These are phyloP conservation scores for Drosophila truncata DNA, from an alignment of 1,140 invertebrate species.

Conservation along the genomic window DNA sequence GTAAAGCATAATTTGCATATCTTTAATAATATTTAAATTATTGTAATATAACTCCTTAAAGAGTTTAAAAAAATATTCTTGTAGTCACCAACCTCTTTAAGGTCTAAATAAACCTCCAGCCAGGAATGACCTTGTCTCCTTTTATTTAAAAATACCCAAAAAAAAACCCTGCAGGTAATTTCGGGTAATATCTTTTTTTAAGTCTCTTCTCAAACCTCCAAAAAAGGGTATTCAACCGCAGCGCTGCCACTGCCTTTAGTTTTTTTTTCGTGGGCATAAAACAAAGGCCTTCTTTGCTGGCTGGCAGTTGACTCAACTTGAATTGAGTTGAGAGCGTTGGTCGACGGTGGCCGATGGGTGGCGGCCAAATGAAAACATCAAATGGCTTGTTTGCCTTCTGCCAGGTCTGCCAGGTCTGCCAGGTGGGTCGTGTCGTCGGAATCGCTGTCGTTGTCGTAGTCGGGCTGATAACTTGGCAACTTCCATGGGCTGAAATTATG, in stretches of 20 bases:
- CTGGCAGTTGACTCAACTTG: conserved; percentile 16
- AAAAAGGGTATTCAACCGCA: conserved; percentile 26
- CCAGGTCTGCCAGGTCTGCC: conserved; percentile 32
- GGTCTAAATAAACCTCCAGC: not conserved
- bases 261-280: conserved; percentile 25
- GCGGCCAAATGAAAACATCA: conserved; percentile 80
- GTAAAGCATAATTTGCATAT: not conserved
- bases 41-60: not conserved
- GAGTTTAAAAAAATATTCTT: not conserved
- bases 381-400: conserved; percentile 75
- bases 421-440: conserved; percentile 53
- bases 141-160: not conserved
- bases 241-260: conserved; percentile 6
- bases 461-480: conserved; percentile 81
- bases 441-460: conserved; percentile 33
- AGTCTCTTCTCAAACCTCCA: not conserved
- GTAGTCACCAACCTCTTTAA: not conserved
- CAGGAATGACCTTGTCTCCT: not conserved
- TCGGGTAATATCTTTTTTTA: not conserved
- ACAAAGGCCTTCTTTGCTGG: conserved; percentile 32
- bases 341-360: conserved; percentile 53
- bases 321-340: conserved; percentile 38
- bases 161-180: not conserved
- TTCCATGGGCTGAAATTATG: conserved; percentile 73
- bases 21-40: not conserved